Evolutionary conservation across 2,113 vertebrate species (phyloP).

Genomic region (Phocoena phocoena): DNA sequence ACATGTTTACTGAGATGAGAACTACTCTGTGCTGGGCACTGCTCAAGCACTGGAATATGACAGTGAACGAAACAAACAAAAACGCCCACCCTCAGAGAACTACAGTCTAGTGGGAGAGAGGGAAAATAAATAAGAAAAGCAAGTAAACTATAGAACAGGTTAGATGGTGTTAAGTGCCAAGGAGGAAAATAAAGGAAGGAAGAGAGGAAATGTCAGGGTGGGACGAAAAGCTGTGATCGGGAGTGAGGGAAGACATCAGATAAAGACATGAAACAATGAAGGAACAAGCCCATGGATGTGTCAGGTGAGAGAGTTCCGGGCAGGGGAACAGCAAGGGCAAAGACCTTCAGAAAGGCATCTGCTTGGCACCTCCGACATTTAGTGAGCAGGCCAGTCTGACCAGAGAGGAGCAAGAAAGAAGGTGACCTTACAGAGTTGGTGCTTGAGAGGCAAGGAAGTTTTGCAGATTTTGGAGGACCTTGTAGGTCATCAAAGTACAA

Average conservation of each 20-base stretch:
- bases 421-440: background rate
- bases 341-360: background rate
- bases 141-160: background rate
- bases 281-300: background rate
- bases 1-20: background rate
- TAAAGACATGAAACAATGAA: background rate
- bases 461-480: background rate
- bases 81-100: background rate
- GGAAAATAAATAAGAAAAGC: background rate
- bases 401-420: background rate
- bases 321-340: background rate
- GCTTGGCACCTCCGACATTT: background rate
- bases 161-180: background rate
- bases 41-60: background rate
- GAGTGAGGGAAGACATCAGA: background rate
- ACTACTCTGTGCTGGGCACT: background rate
- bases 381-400: background rate
- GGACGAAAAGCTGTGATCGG: background rate
- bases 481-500: background rate
- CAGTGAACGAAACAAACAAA: background rate
- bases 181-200: background rate
- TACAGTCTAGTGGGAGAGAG: background rate
- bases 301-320: background rate
- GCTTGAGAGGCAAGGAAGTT: no score
- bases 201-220: background rate